Evolutionary conservation across 2,888 invertebrate species (phyloP).

Genomic region (Hololepta plana): DNA sequence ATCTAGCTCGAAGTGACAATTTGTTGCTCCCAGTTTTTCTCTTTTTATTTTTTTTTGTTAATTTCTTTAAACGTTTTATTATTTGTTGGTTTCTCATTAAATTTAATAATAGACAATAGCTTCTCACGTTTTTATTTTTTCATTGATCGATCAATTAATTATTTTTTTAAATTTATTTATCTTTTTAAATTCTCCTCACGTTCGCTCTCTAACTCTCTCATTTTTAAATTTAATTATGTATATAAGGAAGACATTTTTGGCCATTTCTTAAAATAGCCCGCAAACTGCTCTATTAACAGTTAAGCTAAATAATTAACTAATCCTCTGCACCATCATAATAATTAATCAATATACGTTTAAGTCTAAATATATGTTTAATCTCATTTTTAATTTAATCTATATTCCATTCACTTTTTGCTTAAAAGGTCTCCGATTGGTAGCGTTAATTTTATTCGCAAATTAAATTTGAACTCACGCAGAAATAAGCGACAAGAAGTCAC

Average conservation of each 20-base stretch:
- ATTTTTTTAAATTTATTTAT: background rate
- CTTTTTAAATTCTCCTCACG: conserved; percentile 2
- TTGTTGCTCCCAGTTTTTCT: conserved; percentile 20
- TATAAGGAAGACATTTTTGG: conserved; percentile 28
- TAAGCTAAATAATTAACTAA: conserved; percentile 16
- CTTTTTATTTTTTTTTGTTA: too few relatives aligned
- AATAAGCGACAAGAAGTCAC: too few relatives aligned
- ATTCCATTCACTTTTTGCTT: conserved; percentile 3
- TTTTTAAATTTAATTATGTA: conserved; percentile 6
- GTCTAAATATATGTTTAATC: too few relatives aligned
- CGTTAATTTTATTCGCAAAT: too few relatives aligned
- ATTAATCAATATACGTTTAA: conserved; percentile 7
- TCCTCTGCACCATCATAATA: conserved; percentile 6
- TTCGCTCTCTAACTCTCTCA: background rate
- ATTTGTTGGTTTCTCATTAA: conserved; percentile 6
- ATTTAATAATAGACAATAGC: conserved; percentile 16
- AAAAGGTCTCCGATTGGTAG: too few relatives aligned
- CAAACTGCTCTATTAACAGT: conserved; percentile 24
- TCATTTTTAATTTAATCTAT: too few relatives aligned
- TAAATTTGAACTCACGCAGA: too few relatives aligned
- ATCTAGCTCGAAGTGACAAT: conserved; percentile 22
- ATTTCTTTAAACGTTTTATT: conserved; percentile 1
- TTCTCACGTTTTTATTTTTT: too few relatives aligned
- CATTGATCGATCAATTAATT: conserved; percentile 2
- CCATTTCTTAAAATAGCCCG: conserved; percentile 20